Evolutionary conservation across 2,888 invertebrate genomes (phyloP).

Genomic region (Ichneumoninae sp.): DNA sequence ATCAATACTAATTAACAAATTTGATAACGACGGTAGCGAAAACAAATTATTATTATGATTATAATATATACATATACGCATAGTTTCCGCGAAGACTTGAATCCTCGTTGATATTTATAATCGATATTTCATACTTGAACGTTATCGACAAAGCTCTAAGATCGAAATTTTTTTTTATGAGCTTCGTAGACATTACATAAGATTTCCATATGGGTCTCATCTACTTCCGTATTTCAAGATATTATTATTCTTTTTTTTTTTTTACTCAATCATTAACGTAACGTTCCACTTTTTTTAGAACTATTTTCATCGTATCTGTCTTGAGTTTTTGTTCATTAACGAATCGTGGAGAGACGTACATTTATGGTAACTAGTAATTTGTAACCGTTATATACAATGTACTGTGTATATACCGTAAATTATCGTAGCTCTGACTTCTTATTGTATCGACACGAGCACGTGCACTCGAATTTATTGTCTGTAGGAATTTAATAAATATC

Average conservation of each 20-base stretch:
- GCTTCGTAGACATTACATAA: slow-evolving; percentile 47
- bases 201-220: slow-evolving; percentile 65
- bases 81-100: slow-evolving; percentile 2
- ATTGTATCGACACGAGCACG: slow-evolving; percentile 12
- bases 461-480: slow-evolving; percentile 25
- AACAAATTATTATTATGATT: not conserved
- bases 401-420: slow-evolving; percentile 54
- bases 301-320: slow-evolving; percentile 4
- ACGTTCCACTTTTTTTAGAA: slow-evolving; percentile 5
- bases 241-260: not conserved
- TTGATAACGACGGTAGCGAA: slow-evolving; percentile 52
- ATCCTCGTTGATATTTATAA: slow-evolving; percentile 25
- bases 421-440: slow-evolving; percentile 26
- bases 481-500: slow-evolving; percentile 37
- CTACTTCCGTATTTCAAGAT: slow-evolving; percentile 37
- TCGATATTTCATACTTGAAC: not conserved
- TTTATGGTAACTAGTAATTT: slow-evolving; percentile 29
- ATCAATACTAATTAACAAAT: slow-evolving; percentile 79
- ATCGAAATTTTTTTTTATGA: slow-evolving; percentile 10
- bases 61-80: not conserved
- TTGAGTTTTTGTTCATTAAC: no score
- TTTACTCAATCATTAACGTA: not conserved
- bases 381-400: slow-evolving; percentile 43
- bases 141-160: slow-evolving; percentile 2
- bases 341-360: slow-evolving; percentile 20